Base-by-base conservation (phyloP, 2,113 vertebrate species). In the Cichladusa arquata region DNA sequence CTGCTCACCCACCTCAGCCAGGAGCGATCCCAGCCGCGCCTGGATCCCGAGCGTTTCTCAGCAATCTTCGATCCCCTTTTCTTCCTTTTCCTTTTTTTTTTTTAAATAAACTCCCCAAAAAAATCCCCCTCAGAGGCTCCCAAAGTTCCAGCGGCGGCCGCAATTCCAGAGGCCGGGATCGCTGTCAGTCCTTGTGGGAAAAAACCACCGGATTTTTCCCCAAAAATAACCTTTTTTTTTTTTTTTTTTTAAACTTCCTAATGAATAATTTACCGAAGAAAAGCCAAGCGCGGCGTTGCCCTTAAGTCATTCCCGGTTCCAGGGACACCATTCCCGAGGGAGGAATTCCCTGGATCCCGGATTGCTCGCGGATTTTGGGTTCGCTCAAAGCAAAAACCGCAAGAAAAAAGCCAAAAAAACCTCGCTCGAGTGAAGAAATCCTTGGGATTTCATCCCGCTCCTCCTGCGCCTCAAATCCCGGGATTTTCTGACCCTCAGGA, bases 341-440 rank as follows among this genome's bases (percentile, higher is more conserved):
- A 38, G 11, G 24, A 65, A 65, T 65, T 38, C 28, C 69, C 58
- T 22, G 48, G 25, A 22, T 10, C 16, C 2, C 25, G 47, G 26
- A 51, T 36, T 44, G 19, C 12, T 5, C 4, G 12, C 24, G 15
- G 79, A 23, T 50, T 42, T 6, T 7, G 42, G 33, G 4, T 11
- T 36, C 42, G 62, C 5, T 67, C 50, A 81, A 23, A 62, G 6
- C 12, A 5, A 47, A 47, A 84, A 28, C 0, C 40, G 50, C 58
- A 5, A 14, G 0, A 6, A 65, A 84, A 73, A 65, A 15, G 0
- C 6, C 8, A 1, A 15, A 56, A 56, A 54, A n/a, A 1, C 1
- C 6, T 36, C 58, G 2, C 10, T 8, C 0, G 48, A 9, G 8
- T 7, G 69, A 54, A 33, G 28, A 54, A 84, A 64, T 11, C n/a